Conservation (phyloP, 2,113 vertebrate species). For the chimpanzee (Pan troglodytes) region NHGRI_mPanTro3-v2.1_pri NC_072398.2:87524501-87525000, state of each 20-base stretch:
- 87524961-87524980: no score
- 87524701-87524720: not conserved
- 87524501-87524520: not conserved
- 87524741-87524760: not conserved
- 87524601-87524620: not conserved
- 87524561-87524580: not conserved
- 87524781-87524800: not conserved
- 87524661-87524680: not conserved
- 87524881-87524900: slow-evolving; percentile 59
- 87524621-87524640: not conserved
- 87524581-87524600: not conserved
- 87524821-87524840: slow-evolving; percentile 44
- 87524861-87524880: slow-evolving; percentile 55
- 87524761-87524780: not conserved
- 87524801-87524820: not conserved
- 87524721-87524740: not conserved
- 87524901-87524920: slow-evolving; percentile 9
- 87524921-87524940: not conserved
- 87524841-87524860: not conserved
- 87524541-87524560: not conserved
- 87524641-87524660: not conserved
- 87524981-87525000: no score
- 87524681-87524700: not conserved
- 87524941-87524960: not conserved
- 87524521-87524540: not conserved